These are phyloP conservation scores for Anolis carolinensis DNA, from an alignment of 2,113 vertebrate species.

Conservation along the genomic window DNA sequence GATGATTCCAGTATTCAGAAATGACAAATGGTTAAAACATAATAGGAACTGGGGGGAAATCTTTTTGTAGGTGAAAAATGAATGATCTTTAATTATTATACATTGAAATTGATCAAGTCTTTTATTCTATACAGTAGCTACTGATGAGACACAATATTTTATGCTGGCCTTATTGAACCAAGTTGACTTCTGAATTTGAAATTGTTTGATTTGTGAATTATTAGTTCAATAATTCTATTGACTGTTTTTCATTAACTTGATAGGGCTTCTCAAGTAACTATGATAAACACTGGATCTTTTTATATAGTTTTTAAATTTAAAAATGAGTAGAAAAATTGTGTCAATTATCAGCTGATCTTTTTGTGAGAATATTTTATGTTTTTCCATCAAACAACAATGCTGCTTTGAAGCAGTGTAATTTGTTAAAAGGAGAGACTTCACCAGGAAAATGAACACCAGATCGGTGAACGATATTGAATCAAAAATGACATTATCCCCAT, in stretches of 20 bases:
- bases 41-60: neutral
- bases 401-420: neutral
- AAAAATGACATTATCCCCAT: neutral
- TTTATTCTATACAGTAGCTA: neutral
- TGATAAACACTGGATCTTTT: neutral
- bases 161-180: neutral
- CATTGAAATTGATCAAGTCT: neutral
- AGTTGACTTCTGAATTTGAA: neutral
- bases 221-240: neutral
- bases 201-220: conserved; percentile 7
- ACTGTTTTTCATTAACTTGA: neutral
- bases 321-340: neutral
- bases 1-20: neutral
- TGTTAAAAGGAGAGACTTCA: neutral
- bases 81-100: neutral
- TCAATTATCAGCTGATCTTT: neutral
- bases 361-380: neutral
- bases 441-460: neutral
- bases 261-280: no score
- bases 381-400: neutral
- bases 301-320: neutral
- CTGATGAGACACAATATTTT: neutral
- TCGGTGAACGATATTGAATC: neutral
- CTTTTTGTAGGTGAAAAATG: neutral
- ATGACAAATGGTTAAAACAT: neutral